Conservation (phyloP, 2,888 invertebrate genomes). For the Phalera bucephala region DNA sequence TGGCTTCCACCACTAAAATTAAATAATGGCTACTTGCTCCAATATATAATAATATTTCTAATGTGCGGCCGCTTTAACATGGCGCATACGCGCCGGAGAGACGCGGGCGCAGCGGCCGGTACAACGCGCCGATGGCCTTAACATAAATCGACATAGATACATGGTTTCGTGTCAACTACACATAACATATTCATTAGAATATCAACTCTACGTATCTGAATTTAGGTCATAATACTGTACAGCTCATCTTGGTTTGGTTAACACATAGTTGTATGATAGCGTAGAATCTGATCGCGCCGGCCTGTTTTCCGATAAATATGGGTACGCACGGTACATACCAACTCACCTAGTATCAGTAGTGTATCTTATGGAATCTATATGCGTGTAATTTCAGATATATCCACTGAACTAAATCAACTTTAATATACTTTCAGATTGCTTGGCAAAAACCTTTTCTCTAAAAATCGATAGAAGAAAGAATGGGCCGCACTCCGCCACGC, state of each 20-base stretch:
- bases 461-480: too few relatives aligned
- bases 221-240: not conserved
- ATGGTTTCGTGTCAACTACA: not conserved
- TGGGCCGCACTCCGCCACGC: too few relatives aligned
- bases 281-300: slow-evolving; percentile 23
- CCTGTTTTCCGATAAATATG: slow-evolving; percentile 20
- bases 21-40: too few relatives aligned
- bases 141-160: not conserved
- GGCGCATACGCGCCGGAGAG: not conserved
- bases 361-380: slow-evolving; percentile 4
- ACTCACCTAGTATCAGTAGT: not conserved
- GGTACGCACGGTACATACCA: too few relatives aligned
- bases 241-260: not conserved
- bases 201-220: not conserved
- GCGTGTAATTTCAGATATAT: slow-evolving; percentile 17
- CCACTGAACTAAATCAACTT: too few relatives aligned
- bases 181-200: slow-evolving; percentile 2
- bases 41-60: too few relatives aligned
- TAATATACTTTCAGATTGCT: too few relatives aligned
- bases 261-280: slow-evolving; percentile 10
- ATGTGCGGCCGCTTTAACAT: not conserved
- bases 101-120: slow-evolving; percentile 7
- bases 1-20: too few relatives aligned
- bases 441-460: too few relatives aligned
- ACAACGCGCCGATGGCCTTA: slow-evolving; percentile 5